A percentile compares a stretch with the other conserved stretches of the same genome.
phyloP scores from a whole-genome alignment of 2,113 vertebrate species.

The Ctenodactylus gundi region DNA sequence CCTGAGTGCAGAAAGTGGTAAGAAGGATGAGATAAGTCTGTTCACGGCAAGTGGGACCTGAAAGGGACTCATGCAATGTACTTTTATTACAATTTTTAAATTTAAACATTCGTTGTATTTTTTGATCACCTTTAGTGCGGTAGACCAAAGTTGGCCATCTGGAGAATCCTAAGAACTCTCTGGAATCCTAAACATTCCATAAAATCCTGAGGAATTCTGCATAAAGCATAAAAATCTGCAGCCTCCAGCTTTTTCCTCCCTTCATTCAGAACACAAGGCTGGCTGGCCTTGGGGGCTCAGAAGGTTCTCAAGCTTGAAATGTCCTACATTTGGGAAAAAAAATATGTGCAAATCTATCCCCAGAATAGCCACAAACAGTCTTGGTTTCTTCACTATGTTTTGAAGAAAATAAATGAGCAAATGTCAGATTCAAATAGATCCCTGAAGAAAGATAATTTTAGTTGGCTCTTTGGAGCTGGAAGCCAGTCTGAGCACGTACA shows the following conservation, averaged over 20 bases:
- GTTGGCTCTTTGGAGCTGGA: conserved; percentile 85
- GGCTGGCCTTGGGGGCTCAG: background rate
- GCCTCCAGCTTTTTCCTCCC: background rate
- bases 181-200: too few species aligned
- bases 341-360: background rate
- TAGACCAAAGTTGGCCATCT: too few species aligned
- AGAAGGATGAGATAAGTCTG: too few species aligned
- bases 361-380: background rate
- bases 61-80: too few species aligned
- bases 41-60: too few species aligned
- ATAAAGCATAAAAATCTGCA: background rate
- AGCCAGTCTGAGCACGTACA: conserved; percentile 82
- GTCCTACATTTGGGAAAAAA: background rate
- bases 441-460: conserved; percentile 89
- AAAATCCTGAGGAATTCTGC: background rate
- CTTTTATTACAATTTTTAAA: too few species aligned
- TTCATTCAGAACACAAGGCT: background rate
- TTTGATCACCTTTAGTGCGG: too few species aligned
- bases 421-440: conserved; percentile 76
- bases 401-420: conserved; percentile 63
- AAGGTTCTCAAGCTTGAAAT: background rate
- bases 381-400: conserved; percentile 24
- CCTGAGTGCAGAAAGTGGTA: too few species aligned
- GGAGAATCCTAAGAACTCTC: too few species aligned
- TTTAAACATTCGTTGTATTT: too few species aligned